A percentile compares a stretch with the other conserved stretches of the same genome.
phyloP scores from a whole-genome alignment of 2,797 vertebrate species.

The Pygocentrus nattereri region DNA sequence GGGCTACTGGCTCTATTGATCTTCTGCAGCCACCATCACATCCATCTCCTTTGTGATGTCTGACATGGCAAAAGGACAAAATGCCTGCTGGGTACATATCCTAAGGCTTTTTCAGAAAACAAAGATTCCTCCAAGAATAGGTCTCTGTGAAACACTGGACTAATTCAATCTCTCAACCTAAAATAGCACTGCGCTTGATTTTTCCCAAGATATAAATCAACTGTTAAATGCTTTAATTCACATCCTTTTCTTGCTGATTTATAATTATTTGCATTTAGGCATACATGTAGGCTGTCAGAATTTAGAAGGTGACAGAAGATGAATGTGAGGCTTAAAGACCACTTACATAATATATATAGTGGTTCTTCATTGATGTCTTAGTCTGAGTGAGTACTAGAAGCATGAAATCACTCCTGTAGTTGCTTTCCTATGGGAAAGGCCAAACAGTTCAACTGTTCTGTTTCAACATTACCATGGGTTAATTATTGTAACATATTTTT shows the following conservation, averaged over 20 bases:
- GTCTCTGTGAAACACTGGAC: background rate
- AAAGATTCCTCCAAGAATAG: background rate
- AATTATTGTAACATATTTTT: constrained; percentile 36
- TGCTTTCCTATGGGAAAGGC: constrained; percentile 7
- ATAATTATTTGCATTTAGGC: background rate
- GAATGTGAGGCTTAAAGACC: background rate
- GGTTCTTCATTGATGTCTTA: background rate
- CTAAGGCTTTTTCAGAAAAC: constrained; percentile 9
- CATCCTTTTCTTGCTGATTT: background rate
- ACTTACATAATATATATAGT: constrained; percentile 5
- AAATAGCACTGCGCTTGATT: background rate
- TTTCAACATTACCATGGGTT: constrained; percentile 8
- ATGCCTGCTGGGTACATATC: constrained; percentile 27
- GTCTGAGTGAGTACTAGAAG: background rate
- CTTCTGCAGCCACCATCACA: constrained; percentile 58
- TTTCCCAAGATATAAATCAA: background rate
- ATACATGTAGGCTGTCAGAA: background rate
- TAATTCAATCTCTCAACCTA: background rate
- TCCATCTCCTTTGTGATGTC: constrained; percentile 54
- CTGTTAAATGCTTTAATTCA: background rate
- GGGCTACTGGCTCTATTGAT: constrained; percentile 56
- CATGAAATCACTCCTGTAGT: constrained; percentile 20
- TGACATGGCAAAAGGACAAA: constrained; percentile 31
- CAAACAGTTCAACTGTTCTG: background rate
- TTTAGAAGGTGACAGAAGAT: background rate